Evolutionary conservation across 2,888 invertebrate genomes (phyloP), one percentile per base, ranked within the genome.

Genomic region (Drosophila rellima): DNA sequence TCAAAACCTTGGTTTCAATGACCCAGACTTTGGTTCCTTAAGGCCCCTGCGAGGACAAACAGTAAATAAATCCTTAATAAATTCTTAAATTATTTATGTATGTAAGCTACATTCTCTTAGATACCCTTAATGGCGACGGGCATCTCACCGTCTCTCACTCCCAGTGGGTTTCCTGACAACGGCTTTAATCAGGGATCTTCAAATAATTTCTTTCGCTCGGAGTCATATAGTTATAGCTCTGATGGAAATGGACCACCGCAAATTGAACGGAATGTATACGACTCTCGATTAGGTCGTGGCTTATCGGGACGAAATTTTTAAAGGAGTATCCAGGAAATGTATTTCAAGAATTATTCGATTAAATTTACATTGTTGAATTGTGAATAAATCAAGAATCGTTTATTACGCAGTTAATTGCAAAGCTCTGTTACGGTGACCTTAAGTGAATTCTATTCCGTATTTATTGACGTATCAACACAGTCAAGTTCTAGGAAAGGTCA

Each of bases 171-270:
- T 26, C 18, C n/a, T 5, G 48, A 26, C 1, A 47, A 51, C 10
- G n/a, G 26, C 7, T 23, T 57, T 5, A n/a, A n/a, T n/a, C 57
- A 47, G 2, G 57, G 56, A 5, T 59, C 72, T 1, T 64, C 74
- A 8, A 77, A 44, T 39, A 86, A 83, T 35, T 86, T 66, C 20
- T 60, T 47, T 40, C 87, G 83, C 11, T 71, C 81, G 1, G 79
- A 83, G 17, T 79, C 81, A 0, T 86, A 68, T 31, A 86, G 86
- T 37, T 77, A 20, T 17, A 47, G 2, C 18, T 83, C 81, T 0
- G 72, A 86, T 54, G 78, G 87, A 6, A 54, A 48, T 8, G 84
- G 82, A 2, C 52, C 87, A 0, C 87, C 83, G 1, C 72, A 64
- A 31, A n/a, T 79, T 8, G 40, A 73, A 5, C 74, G 40, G 2